phyloP scores from a whole-genome alignment of 2,113 vertebrate species.

The Malurus alboscapulatus region DNA sequence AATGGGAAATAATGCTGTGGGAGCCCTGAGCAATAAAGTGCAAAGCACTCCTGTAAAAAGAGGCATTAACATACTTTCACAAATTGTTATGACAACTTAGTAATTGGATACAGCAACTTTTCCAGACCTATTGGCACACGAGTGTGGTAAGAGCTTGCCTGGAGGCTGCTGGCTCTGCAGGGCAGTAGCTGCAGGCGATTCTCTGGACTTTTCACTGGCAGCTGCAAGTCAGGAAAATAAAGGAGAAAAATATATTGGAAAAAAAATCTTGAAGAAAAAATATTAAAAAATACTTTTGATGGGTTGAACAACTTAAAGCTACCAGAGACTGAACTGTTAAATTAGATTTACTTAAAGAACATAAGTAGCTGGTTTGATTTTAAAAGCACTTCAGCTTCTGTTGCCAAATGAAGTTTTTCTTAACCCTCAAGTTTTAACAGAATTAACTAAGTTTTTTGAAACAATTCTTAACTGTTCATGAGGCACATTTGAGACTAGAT shows the following conservation, averaged over 20 bases:
- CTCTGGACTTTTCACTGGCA: conserved; percentile 9
- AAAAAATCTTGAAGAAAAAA: neutral
- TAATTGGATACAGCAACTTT: neutral
- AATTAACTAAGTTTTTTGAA: neutral
- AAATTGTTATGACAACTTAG: neutral
- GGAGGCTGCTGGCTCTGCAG: neutral
- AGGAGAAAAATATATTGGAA: neutral
- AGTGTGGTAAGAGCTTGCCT: neutral
- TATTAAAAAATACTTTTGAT: neutral
- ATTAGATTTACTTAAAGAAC: neutral
- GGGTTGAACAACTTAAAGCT: neutral
- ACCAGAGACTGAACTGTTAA: neutral
- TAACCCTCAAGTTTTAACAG: neutral
- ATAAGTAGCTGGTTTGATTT: neutral
- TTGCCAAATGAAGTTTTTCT: neutral
- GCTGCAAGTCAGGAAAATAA: neutral
- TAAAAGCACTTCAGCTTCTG: neutral
- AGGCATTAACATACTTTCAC: neutral
- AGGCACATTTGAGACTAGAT: neutral
- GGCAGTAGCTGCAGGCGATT: neutral
- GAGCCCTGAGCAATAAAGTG: neutral
- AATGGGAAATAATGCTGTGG: neutral
- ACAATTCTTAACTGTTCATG: neutral
- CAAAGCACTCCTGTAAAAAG: neutral
- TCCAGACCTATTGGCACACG: neutral